Evolutionary conservation across 2,797 vertebrate species (phyloP), one percentile per base, ranked within the genome.

Genomic region (Lepilemur septentrionalis): DNA sequence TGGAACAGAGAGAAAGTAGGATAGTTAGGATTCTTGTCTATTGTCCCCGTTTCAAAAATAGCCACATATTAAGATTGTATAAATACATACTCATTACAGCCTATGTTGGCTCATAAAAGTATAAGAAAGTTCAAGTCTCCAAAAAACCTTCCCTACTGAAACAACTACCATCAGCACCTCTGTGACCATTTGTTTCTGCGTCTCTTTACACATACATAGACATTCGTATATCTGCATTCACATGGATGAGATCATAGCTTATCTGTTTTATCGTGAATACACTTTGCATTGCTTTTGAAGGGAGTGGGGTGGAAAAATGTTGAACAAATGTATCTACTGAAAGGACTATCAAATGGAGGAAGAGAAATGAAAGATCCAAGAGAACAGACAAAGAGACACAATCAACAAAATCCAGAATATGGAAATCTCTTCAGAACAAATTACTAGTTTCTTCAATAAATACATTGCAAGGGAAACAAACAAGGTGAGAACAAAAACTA

Each of bases 391-490:
- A 63, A 59, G 61, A 87, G 75, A 52, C 15, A 1, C 22, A 79
- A 87, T 50, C 30, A 59, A 13, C 67, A 93, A 89, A 94, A 89
- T 76, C 55, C n/a, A 88, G 46, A 78, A 18, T 84, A 50, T 65
- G 65, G n/a, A 93, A 78, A 72, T 93, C 13, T 70, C 52, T 93
- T 90, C 30, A 61, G 25, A 94, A 92, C 48, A 96, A 88, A 75
- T 76, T 30, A 67, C 18, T 35, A 38, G 20, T 32, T 50, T 85
- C 59, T 59, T 63, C 30, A 93, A 78, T 13, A 91, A 93, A 57
- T 75, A 15, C 20, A 78, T 48, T 67, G 14, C 61, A 55, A 46
- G 15, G 41, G 87, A 88, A 89, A 88, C 15, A 83, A 78, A 61
- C 72, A 23, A 23, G 5, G 4, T 38, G 38, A 12, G 10, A 83